Conservation (phyloP, 2,113 vertebrate species). For the Onychostoma macrolepis region DNA sequence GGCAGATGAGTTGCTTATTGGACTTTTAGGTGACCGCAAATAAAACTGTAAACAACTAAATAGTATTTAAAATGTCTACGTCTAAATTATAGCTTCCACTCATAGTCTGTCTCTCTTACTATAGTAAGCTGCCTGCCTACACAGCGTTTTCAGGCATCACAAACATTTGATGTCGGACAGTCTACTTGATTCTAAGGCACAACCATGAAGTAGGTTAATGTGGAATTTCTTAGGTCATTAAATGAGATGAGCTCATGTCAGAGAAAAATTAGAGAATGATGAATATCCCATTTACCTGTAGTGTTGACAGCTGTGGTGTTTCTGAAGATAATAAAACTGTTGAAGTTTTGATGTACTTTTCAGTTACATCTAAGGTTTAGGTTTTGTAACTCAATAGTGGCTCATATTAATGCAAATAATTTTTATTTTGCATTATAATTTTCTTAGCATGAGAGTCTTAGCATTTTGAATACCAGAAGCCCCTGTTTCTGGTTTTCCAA, state of each 20-base stretch:
- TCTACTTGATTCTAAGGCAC: neutral
- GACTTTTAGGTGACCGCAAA: neutral
- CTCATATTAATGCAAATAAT: neutral
- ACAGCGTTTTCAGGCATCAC: neutral
- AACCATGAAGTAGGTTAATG: neutral
- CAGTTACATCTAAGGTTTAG: neutral
- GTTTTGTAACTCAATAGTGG: neutral
- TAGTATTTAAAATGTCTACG: neutral
- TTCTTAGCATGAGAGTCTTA: constrained; percentile 19
- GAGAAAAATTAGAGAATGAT: constrained; percentile 16
- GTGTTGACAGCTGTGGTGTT: neutral
- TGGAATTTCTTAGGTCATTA: constrained; percentile 31
- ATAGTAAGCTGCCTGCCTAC: neutral
- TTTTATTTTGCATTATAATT: constrained; percentile 7
- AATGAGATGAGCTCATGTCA: constrained; percentile 41
- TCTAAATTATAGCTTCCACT: constrained; percentile 12
- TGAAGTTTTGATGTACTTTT: neutral
- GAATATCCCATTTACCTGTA: constrained; percentile 12
- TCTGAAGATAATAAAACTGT: neutral
- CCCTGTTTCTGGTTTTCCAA: constrained; percentile 38
- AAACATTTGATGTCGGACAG: constrained; percentile 1
- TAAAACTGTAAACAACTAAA: constrained; percentile 5
- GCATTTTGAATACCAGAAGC: constrained; percentile 41
- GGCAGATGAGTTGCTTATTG: neutral
- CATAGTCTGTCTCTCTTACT: neutral